A percentile compares a stretch with the other conserved stretches of the same genome.
These are phyloP conservation scores for Epinephelus moara DNA, from an alignment of 2,113 vertebrate species.

Conservation along the genomic window DNA sequence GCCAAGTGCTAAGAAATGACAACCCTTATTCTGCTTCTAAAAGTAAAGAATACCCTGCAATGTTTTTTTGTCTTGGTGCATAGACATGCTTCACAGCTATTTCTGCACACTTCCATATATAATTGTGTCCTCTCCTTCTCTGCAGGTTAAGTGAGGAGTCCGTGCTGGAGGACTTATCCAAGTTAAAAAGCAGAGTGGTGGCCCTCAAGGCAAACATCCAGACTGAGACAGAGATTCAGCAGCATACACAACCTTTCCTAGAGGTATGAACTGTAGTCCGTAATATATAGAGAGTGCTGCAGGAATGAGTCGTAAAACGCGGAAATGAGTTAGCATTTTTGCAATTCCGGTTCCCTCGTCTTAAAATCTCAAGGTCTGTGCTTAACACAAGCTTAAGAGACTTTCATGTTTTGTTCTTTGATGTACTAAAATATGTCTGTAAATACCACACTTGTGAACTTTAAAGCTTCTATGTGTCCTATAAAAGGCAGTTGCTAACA, in stretches of 20 bases:
- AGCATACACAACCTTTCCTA: slow-evolving; percentile 80
- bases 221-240: slow-evolving; percentile 78
- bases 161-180: slow-evolving; percentile 83
- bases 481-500: too few relatives aligned
- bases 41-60: background rate
- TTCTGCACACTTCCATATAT: background rate
- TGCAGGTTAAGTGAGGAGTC: slow-evolving; percentile 84
- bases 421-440: too few relatives aligned
- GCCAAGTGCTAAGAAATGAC: slow-evolving; percentile 1
- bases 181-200: slow-evolving; percentile 80
- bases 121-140: slow-evolving; percentile 3
- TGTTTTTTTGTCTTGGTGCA: too few relatives aligned
- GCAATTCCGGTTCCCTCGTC: background rate
- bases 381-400: background rate
- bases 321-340: background rate
- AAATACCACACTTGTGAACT: too few relatives aligned
- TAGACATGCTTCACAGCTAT: background rate
- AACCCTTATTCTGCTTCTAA: background rate
- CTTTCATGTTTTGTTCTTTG: too few relatives aligned
- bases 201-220: slow-evolving; percentile 73
- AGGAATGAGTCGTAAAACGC: background rate
- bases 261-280: slow-evolving; percentile 74
- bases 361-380: background rate
- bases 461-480: too few relatives aligned
- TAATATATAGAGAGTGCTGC: background rate